Evolutionary conservation across 2,888 invertebrate species (phyloP).

Genomic region (Drosophila paracracens): DNA sequence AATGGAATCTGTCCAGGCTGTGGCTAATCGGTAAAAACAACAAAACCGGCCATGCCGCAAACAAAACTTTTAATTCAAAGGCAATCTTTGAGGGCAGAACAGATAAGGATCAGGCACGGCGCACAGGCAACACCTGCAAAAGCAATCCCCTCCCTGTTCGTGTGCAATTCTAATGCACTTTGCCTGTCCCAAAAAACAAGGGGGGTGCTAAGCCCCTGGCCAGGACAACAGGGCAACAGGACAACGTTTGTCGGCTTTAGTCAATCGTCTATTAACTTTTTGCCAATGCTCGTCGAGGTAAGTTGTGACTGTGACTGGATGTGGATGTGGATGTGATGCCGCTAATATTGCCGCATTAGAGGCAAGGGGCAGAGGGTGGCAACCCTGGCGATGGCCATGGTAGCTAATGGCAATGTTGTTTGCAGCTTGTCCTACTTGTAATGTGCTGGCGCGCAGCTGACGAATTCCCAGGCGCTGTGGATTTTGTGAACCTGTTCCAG

Average conservation of each 20-base stretch:
- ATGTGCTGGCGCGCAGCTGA: slow-evolving; percentile 80
- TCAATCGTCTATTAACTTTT: slow-evolving; percentile 83
- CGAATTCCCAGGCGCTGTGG: slow-evolving; percentile 70
- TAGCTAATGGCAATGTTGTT: slow-evolving; percentile 78
- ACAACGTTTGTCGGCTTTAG: slow-evolving; percentile 70
- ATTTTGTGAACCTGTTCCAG: slow-evolving; percentile 72
- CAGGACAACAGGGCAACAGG: slow-evolving; percentile 46
- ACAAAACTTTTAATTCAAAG: slow-evolving; percentile 65
- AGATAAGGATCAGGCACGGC: slow-evolving; percentile 47
- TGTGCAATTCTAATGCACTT: slow-evolving; percentile 68
- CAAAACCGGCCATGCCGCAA: slow-evolving; percentile 74
- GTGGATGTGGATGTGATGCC: slow-evolving; percentile 60
- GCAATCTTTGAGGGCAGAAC: slow-evolving; percentile 30
- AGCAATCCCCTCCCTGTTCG: slow-evolving; percentile 45
- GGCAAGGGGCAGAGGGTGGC: slow-evolving; percentile 5
- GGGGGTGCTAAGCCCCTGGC: slow-evolving; percentile 71
- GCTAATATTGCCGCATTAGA: slow-evolving; percentile 63
- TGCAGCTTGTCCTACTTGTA: slow-evolving; percentile 79
- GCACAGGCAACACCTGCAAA: slow-evolving; percentile 73
- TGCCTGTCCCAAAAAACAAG: slow-evolving; percentile 60
- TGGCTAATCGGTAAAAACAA: slow-evolving; percentile 71
- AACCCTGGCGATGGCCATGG: slow-evolving; percentile 18
- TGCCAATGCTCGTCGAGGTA: slow-evolving; percentile 56
- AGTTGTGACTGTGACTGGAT: slow-evolving; percentile 22
- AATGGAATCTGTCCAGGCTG: neutral